phyloP scores from a whole-genome alignment of 1,140 invertebrate species.

The Diorhabda sublineata region DNA sequence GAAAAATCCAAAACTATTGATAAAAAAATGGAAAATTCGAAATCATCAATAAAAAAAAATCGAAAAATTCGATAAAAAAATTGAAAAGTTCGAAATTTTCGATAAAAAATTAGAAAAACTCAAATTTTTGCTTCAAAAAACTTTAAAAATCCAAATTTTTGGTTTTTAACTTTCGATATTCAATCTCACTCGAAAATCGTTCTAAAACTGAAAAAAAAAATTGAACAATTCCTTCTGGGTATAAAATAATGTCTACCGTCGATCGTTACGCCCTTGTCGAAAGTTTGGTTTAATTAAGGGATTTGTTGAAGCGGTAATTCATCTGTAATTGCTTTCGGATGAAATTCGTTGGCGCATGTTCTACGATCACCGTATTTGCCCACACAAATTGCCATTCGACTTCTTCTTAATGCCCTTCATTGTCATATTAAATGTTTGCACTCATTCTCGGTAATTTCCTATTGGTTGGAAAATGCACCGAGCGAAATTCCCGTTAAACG shows the following conservation, averaged over 20 bases:
- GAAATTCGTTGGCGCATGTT: constrained; percentile 11
- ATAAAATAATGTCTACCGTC: neutral
- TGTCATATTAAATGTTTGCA: constrained; percentile 10
- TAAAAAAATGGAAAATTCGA: too few relatives aligned
- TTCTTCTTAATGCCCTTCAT: constrained; percentile 1
- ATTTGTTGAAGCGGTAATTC: constrained; percentile 35
- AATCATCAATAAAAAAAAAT: too few relatives aligned
- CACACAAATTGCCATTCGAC: constrained; percentile 32
- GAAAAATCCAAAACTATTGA: too few relatives aligned
- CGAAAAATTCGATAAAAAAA: too few relatives aligned
- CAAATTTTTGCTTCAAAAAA: too few relatives aligned
- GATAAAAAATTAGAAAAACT: too few relatives aligned
- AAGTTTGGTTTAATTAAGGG: constrained; percentile 30
- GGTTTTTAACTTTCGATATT: too few relatives aligned
- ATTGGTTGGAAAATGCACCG: neutral
- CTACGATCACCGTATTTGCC: constrained; percentile 30
- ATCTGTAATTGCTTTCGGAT: constrained; percentile 35
- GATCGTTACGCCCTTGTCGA: neutral
- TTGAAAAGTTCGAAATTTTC: too few relatives aligned
- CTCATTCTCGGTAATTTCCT: neutral
- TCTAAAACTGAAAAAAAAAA: neutral
- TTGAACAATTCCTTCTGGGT: neutral
- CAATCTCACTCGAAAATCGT: too few relatives aligned
- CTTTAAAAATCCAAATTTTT: too few relatives aligned
- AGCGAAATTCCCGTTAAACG: neutral